Evolutionary conservation across 2,888 invertebrate genomes (phyloP).

Genomic region (Griposia aprilina): DNA sequence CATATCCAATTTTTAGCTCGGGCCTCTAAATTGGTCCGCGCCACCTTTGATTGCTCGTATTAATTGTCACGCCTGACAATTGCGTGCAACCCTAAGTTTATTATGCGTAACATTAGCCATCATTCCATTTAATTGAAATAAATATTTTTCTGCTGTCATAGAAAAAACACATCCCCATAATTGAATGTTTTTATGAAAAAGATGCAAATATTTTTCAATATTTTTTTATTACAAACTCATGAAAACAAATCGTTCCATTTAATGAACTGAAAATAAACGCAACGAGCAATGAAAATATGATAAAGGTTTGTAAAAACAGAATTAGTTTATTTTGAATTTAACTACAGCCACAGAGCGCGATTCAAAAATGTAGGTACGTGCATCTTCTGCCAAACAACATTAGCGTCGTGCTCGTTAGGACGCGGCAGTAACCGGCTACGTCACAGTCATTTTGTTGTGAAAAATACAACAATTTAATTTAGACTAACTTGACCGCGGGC

Average conservation of each 20-base stretch:
- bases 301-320: constrained; percentile 48
- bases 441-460: constrained; percentile 84
- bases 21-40: constrained; percentile 82
- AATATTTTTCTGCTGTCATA: constrained; percentile 3
- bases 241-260: constrained; percentile 50
- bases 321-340: constrained; percentile 50
- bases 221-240: constrained; percentile 34
- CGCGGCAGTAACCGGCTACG: constrained; percentile 59
- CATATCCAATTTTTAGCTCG: constrained; percentile 86
- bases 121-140: constrained; percentile 32
- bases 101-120: constrained; percentile 28
- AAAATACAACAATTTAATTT: constrained; percentile 90
- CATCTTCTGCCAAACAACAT: constrained; percentile 77
- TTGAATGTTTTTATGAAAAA: constrained; percentile 34
- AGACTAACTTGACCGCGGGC: constrained; percentile 86
- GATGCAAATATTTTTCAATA: constrained; percentile 25
- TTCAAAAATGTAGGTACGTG: constrained; percentile 63
- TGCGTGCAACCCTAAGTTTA: constrained; percentile 40
- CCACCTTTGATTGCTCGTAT: constrained; percentile 82
- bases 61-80: constrained; percentile 73
- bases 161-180: constrained; percentile 7
- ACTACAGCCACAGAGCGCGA: constrained; percentile 38
- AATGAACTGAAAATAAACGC: constrained; percentile 53
- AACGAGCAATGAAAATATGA: constrained; percentile 44
- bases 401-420: constrained; percentile 81